Base-by-base conservation (phyloP, 2,888 invertebrate species). In the Drosophila colorata region DNA sequence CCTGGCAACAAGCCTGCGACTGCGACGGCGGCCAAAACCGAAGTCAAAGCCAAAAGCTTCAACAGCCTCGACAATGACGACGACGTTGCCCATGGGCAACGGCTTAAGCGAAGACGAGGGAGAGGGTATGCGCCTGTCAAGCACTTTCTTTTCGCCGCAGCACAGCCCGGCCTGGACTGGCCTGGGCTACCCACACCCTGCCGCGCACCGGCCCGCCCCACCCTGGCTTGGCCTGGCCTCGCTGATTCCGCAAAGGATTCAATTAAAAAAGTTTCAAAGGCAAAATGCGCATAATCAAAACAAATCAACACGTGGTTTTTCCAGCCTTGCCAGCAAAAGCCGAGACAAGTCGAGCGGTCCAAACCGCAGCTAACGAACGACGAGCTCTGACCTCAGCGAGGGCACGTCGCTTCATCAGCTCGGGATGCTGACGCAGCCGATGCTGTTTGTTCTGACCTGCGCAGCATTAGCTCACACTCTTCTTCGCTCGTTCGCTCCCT, bases 271-370 rank as follows among this genome's bases (percentile, higher is more conserved):
- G 43, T 69, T 80, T 64, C 53, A 71, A 74, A 80, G 73, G 69
- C 86, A 74, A 81, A 86, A 74, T 90, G 91, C 91, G 91, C 92
- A 91, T 71, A 90, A 90, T 90, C 90, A 88, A 87, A 89, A 88
- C 90, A 92, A 91, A 90, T 91, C 91, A 91, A 91, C 91, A 91
- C 91, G 91, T 91, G 91, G 91, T 91, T 92, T 89, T 83, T 66
- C 75, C 75, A 56, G 67, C 63, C 69, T 67, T 72, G 70, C 41
- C 68, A 41, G 4, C 23, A 5, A 2, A 33, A 41, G 11, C 11
- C 11, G 23, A 28, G 28, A 8, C 28, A 28, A 28, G 9, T 9
- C 28, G 28, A 28, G 9, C 2, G 0, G 28, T 28, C 28, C 28
- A 9, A 28, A 28, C 28, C 9, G 28, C 37, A 37, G 38, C 41